Base-by-base conservation (phyloP, 2,888 invertebrate species). In the Tridacna gigas region DNA sequence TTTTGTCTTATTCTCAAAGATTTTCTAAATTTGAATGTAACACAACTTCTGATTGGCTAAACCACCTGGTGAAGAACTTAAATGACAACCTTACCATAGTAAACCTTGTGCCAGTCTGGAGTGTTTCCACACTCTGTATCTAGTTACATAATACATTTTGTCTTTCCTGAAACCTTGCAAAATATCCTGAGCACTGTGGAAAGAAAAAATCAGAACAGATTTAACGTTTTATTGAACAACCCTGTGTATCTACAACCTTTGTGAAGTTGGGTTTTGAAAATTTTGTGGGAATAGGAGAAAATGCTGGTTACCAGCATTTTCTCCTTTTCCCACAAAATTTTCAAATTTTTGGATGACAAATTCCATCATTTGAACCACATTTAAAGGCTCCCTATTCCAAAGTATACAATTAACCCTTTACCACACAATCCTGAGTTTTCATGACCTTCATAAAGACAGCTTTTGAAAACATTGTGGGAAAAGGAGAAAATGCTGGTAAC, bases 51-150 rank as follows among this genome's bases (percentile, higher is more conserved):
- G n/a, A n/a, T n/a, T n/a, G n/a, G n/a, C n/a, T 37, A 37, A 37
- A 7, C 7, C 37, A 37, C 7, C 3, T 37, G 7, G 37, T 37
- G 7, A 4, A 37, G 37, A 37, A 37, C 37, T 37, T n/a, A 37
- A 37, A 7, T 37, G 37, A 7, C 37, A 2, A 37, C 7, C 91
- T 82, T 81, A 92, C 92, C 90, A 95, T 22, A 95, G 71, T 56
- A 93, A 75, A 25, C 92, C 85, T 82, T 92, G 91, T n/a, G 91
- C 88, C 9, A 90, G 79, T 2, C 89, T 89, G 5, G 94, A 94
- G 88, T 95, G 95, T 82, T 90, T 93, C 90, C 95, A 92, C n/a
- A 92, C 88, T 78, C 90, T 95, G 89, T 95, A 95, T 60, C 93
- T 92, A 5, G 91, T 89, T 37, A 95, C 94, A 66, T 86, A 89